Conservation (phyloP, 2,888 invertebrate species). For the Dicycla oo region DNA sequence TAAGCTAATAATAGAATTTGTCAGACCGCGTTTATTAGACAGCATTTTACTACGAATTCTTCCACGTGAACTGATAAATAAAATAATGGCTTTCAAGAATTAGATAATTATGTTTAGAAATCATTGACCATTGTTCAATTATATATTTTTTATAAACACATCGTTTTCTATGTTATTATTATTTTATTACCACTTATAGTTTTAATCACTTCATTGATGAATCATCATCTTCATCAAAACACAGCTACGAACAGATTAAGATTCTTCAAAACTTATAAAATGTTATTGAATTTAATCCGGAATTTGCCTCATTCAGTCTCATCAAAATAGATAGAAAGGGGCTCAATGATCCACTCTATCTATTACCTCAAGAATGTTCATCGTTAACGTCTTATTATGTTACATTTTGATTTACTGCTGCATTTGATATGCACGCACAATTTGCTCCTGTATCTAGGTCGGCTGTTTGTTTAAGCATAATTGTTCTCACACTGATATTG, state of each 20-base stretch:
- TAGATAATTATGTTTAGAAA: constrained; percentile 39
- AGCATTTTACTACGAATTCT: constrained; percentile 9
- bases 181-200: not conserved
- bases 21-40: constrained; percentile 15
- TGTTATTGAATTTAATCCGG: constrained; percentile 6
- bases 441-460: constrained; percentile 52
- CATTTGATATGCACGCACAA: constrained; percentile 47
- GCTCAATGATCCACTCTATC: constrained; percentile 5
- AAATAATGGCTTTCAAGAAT: constrained; percentile 16
- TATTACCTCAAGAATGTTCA: constrained; percentile 8
- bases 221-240: not conserved
- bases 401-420: constrained; percentile 47
- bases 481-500: constrained; percentile 63
- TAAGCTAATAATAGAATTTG: constrained; percentile 25
- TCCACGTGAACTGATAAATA: constrained; percentile 17
- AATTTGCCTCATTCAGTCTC: constrained; percentile 31
- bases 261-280: not conserved
- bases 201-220: not conserved
- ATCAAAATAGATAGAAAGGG: constrained; percentile 24
- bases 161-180: constrained; percentile 6
- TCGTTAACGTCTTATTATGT: constrained; percentile 40
- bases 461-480: constrained; percentile 48
- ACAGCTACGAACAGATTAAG: not conserved
- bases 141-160: not conserved
- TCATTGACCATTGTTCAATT: constrained; percentile 12